A percentile compares a stretch with the other conserved stretches of the same genome.
Evolutionary conservation across 1,140 invertebrate species (phyloP).

Genomic region (Apis mellifera): DNA sequence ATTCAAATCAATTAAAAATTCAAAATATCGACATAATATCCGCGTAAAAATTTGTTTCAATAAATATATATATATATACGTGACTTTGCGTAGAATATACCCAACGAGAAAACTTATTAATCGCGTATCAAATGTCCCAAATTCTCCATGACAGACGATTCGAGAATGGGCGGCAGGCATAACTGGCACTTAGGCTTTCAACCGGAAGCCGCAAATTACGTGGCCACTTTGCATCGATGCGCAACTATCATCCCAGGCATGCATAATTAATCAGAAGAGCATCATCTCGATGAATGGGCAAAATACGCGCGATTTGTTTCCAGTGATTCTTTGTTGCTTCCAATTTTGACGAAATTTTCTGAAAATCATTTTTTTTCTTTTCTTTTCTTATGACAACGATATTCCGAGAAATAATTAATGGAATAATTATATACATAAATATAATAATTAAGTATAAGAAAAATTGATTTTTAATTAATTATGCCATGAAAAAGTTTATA

Average conservation of each 20-base stretch:
- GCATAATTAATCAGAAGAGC: not conserved
- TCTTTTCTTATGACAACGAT: too few relatives aligned
- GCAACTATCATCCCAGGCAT: not conserved
- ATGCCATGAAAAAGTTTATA: too few relatives aligned
- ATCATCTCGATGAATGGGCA: too few relatives aligned
- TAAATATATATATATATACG: too few relatives aligned
- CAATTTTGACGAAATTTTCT: not conserved
- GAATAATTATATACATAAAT: too few relatives aligned
- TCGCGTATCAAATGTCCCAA: too few relatives aligned
- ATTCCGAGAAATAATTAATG: too few relatives aligned
- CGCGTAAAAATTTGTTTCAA: not conserved
- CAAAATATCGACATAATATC: too few relatives aligned
- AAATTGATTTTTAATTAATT: too few relatives aligned
- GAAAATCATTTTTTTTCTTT: not conserved
- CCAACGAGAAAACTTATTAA: not conserved
- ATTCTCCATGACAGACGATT: not conserved
- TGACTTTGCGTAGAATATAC: not conserved
- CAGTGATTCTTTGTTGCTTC: too few relatives aligned
- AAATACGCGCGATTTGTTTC: not conserved
- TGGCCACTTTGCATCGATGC: not conserved
- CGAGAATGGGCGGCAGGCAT: not conserved
- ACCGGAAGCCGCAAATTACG: slow-evolving; percentile 1
- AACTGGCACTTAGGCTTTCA: not conserved
- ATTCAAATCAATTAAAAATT: too few relatives aligned
- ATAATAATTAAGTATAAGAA: too few relatives aligned